Evolutionary conservation across 2,888 invertebrate species (phyloP).

Genomic region (Tetragonisca angustula): DNA sequence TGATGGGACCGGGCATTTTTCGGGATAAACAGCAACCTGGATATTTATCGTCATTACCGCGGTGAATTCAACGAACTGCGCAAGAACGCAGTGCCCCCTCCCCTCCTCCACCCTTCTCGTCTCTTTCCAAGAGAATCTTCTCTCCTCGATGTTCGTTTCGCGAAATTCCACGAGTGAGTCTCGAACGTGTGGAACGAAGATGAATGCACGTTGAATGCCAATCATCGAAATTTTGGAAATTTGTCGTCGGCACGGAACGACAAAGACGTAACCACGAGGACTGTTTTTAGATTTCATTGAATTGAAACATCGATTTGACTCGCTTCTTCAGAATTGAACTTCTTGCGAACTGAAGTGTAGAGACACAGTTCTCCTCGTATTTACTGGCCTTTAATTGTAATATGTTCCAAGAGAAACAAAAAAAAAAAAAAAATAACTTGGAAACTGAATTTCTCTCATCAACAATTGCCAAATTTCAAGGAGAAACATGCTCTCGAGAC

Average conservation of each 20-base stretch:
- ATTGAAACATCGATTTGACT: too few relatives aligned
- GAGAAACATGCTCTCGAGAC: background rate
- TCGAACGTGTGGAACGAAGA: background rate
- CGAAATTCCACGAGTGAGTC: background rate
- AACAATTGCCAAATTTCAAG: background rate
- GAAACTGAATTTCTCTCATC: background rate
- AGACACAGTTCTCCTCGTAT: too few relatives aligned
- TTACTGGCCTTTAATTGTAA: too few relatives aligned
- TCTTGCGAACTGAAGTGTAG: too few relatives aligned
- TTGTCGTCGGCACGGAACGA: too few relatives aligned
- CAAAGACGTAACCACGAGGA: too few relatives aligned
- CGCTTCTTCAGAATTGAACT: too few relatives aligned
- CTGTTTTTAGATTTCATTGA: too few relatives aligned
- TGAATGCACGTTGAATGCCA: background rate
- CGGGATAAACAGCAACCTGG: slow-evolving; percentile 18
- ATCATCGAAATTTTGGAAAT: background rate
- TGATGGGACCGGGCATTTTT: slow-evolving; percentile 23
- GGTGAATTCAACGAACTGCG: slow-evolving; percentile 19
- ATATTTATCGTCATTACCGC: slow-evolving; percentile 33
- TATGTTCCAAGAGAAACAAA: too few relatives aligned
- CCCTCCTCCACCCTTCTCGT: too few relatives aligned
- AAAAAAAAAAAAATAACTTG: too few relatives aligned
- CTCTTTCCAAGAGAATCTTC: slow-evolving; percentile 8
- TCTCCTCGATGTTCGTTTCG: background rate
- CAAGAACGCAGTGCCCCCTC: background rate